phyloP scores from a whole-genome alignment of 2,888 invertebrate species.

The Ctena decussata region DNA sequence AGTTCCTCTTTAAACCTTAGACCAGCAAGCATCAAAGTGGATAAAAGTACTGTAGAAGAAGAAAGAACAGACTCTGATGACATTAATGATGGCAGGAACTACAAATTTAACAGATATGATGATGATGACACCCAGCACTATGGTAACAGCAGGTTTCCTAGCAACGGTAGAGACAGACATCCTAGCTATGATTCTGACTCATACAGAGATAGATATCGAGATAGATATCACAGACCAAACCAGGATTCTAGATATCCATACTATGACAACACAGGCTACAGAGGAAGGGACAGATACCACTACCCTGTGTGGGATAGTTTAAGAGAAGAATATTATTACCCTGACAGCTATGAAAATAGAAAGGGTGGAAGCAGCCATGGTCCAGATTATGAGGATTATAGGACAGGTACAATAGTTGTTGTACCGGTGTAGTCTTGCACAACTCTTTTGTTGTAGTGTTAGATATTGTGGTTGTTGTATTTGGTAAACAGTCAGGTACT shows the following conservation, averaged over 20 bases:
- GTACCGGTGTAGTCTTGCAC: not conserved
- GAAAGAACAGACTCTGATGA: not conserved
- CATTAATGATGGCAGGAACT: not conserved
- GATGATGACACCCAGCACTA: constrained; percentile 15
- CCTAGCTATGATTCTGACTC: constrained; percentile 45
- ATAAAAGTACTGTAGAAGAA: not conserved
- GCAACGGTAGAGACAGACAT: constrained; percentile 36
- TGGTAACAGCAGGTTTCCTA: constrained; percentile 7
- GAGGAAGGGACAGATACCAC: constrained; percentile 40
- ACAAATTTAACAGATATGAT: constrained; percentile 14
- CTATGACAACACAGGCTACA: constrained; percentile 53
- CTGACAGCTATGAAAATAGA: constrained; percentile 34
- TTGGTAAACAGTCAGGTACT: no score
- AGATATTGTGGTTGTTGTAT: no score
- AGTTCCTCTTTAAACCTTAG: not conserved
- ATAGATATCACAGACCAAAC: constrained; percentile 36
- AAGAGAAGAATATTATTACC: constrained; percentile 62
- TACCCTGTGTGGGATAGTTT: constrained; percentile 63
- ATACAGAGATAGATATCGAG: constrained; percentile 18
- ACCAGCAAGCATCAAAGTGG: not conserved
- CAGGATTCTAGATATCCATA: constrained; percentile 61
- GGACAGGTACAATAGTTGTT: constrained; percentile 39
- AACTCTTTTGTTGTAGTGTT: not conserved
- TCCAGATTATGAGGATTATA: constrained; percentile 29
- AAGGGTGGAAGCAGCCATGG: constrained; percentile 25